phyloP scores from a whole-genome alignment of 2,797 vertebrate species.

The Chaenodraco wilsoni region DNA sequence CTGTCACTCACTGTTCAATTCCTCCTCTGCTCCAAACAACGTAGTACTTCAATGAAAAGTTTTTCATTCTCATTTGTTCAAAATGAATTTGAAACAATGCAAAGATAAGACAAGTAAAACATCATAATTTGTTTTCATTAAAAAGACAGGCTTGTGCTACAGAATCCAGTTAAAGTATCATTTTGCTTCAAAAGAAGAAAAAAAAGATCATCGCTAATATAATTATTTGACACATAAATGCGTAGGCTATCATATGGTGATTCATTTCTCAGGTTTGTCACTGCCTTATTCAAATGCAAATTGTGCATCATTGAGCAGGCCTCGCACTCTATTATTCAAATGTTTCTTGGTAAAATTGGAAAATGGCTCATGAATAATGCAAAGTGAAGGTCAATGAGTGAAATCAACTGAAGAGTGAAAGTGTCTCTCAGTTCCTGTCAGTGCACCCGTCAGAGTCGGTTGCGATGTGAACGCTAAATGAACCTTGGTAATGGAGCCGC shows the following conservation, averaged over 20 bases:
- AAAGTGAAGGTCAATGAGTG: conserved; percentile 5
- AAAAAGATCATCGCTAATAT: background rate
- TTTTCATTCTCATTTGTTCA: no score
- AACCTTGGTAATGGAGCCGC: conserved; percentile 23
- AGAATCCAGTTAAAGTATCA: no score
- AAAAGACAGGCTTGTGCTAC: no score
- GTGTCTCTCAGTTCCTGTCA: background rate
- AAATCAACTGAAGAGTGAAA: conserved; percentile 9
- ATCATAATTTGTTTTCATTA: no score
- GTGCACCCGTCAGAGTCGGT: background rate
- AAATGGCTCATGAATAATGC: conserved; percentile 28
- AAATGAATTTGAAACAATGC: no score
- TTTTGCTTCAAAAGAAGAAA: no score
- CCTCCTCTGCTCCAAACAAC: no score
- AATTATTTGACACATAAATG: background rate
- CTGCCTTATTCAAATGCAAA: background rate
- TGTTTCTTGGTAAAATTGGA: background rate
- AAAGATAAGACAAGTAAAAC: no score
- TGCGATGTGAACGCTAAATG: conserved; percentile 25
- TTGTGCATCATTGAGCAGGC: background rate
- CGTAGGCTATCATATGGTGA: background rate
- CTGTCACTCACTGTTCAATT: no score
- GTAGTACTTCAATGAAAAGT: no score
- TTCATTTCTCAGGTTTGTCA: background rate
- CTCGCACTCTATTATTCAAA: background rate